phyloP scores from a whole-genome alignment of 2,888 invertebrate genomes.

The Phrixothrix hirtus region DNA sequence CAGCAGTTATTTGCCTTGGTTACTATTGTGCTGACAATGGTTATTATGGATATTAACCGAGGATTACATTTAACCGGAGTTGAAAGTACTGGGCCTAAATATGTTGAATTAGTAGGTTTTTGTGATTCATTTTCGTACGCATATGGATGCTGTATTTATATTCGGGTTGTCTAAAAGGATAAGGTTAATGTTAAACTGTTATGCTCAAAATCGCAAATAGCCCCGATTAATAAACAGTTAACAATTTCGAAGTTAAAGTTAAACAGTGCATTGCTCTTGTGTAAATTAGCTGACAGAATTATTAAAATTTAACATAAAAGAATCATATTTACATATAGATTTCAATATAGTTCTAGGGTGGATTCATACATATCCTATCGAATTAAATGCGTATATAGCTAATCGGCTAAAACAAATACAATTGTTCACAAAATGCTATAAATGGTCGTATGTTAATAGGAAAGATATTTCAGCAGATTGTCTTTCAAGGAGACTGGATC shows the following conservation, averaged over 20 bases:
- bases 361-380: conserved; percentile 9
- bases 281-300: neutral
- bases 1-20: too few species aligned
- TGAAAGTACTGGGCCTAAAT: too few species aligned
- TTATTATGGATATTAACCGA: too few species aligned
- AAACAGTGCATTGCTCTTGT: neutral
- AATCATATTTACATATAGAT: conserved; percentile 25
- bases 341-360: conserved; percentile 23
- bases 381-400: conserved; percentile 16
- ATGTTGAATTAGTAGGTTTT: neutral
- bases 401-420: conserved; percentile 28
- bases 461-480: conserved; percentile 41
- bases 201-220: conserved; percentile 6
- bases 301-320: neutral
- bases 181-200: too few species aligned
- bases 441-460: conserved; percentile 25
- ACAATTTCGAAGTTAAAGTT: conserved; percentile 10
- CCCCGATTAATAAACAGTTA: conserved; percentile 3
- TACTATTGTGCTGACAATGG: too few species aligned
- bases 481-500: too few species aligned
- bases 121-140: neutral
- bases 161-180: too few species aligned
- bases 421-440: neutral
- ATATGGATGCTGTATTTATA: too few species aligned
- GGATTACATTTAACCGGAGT: too few species aligned